These are phyloP conservation scores for Protomyctophum bolini DNA, from an alignment of 2,113 vertebrate genomes.

Conservation along the genomic window DNA sequence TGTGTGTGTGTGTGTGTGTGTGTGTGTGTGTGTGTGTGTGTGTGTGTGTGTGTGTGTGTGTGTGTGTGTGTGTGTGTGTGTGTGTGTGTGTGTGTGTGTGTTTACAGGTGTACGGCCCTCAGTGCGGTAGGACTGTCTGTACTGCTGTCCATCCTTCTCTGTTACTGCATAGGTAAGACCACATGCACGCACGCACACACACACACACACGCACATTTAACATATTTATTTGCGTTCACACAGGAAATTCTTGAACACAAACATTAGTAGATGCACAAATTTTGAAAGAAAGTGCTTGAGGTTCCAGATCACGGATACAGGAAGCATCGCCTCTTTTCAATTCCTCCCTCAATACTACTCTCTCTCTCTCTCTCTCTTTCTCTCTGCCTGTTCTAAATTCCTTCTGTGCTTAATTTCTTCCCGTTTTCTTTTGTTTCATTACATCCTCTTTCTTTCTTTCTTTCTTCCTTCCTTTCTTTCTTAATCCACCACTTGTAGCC, in stretches of 20 bases:
- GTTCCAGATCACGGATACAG: too few relatives aligned
- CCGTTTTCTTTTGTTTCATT: too few relatives aligned
- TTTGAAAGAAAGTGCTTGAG: too few relatives aligned
- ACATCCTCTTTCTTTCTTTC: not conserved
- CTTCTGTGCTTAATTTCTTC: too few relatives aligned
- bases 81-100: too few relatives aligned
- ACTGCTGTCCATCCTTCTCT: constrained; percentile 93
- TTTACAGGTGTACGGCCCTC: constrained; percentile 88
- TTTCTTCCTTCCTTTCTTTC: not conserved
- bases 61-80: too few relatives aligned
- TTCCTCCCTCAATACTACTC: not conserved
- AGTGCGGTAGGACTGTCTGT: constrained; percentile 94
- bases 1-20: too few relatives aligned
- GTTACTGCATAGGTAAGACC: constrained; percentile 95
- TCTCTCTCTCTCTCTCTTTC: constrained; percentile 14
- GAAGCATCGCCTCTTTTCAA: not conserved
- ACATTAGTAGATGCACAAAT: not conserved
- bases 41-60: too few relatives aligned
- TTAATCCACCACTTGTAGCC: not conserved
- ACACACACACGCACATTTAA: constrained; percentile 5
- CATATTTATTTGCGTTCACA: too few relatives aligned
- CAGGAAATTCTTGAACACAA: not conserved
- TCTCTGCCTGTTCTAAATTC: not conserved
- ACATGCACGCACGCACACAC: constrained; percentile 6
- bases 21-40: too few relatives aligned